Conservation (phyloP, 2,888 invertebrate species). For the Metellina segmentata region DNA sequence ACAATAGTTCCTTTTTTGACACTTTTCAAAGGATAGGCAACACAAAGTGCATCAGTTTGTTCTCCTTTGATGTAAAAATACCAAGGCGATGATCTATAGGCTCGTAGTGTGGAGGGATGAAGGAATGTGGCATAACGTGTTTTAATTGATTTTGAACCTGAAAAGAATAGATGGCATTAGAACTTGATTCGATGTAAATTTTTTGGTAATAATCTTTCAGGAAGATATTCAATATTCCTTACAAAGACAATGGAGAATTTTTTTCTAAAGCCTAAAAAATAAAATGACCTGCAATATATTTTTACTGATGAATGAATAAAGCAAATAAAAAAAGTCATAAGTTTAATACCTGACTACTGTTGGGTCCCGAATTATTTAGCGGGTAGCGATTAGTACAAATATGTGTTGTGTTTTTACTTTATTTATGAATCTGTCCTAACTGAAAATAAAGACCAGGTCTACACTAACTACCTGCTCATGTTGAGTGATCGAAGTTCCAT, state of each 20-base stretch:
- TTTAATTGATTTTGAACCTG: slow-evolving; percentile 2
- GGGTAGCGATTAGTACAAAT: too few relatives aligned
- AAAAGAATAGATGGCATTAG: not conserved
- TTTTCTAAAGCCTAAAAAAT: not conserved
- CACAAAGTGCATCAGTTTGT: slow-evolving; percentile 10
- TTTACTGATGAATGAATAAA: not conserved
- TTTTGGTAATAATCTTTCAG: too few relatives aligned
- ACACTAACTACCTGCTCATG: too few relatives aligned
- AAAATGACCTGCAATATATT: not conserved
- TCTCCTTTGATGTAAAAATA: slow-evolving; percentile 5
- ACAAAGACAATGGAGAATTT: too few relatives aligned
- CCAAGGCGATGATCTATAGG: not conserved
- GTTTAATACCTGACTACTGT: too few relatives aligned
- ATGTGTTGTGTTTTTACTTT: too few relatives aligned
- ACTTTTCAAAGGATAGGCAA: not conserved
- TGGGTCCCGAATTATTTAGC: too few relatives aligned
- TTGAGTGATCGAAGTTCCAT: too few relatives aligned
- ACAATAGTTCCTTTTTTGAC: slow-evolving; percentile 5
- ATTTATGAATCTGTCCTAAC: too few relatives aligned
- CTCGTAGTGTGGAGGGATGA: slow-evolving; percentile 12
- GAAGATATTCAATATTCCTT: too few relatives aligned
- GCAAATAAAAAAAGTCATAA: not conserved
- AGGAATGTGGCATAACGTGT: slow-evolving; percentile 17
- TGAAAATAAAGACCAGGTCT: too few relatives aligned
- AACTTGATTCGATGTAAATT: too few relatives aligned